Percentiles rank a stretch among this genome's conserved stretches.
Evolutionary conservation across 2,888 invertebrate genomes (phyloP).

Genomic region (Apotomis turbidana): DNA sequence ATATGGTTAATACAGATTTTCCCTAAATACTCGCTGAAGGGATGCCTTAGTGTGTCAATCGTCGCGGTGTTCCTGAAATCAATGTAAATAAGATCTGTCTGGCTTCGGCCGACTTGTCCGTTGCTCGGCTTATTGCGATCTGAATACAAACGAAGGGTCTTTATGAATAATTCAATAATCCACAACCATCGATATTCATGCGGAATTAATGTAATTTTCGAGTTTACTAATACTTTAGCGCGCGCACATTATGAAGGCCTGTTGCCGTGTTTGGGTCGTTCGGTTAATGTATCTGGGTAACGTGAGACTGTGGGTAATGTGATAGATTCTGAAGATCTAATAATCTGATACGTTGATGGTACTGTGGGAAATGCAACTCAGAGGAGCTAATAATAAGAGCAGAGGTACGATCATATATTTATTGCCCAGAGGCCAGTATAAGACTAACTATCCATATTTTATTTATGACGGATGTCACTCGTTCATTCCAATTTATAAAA

Average conservation of each 20-base stretch:
- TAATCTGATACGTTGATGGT: no score
- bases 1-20: background rate
- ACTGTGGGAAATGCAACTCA: no score
- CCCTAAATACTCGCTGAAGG: background rate
- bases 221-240: constrained; percentile 43
- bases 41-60: constrained; percentile 19
- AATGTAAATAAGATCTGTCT: constrained; percentile 47
- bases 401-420: no score
- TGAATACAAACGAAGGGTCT: constrained; percentile 59
- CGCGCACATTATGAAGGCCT: constrained; percentile 23
- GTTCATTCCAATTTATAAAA: no score
- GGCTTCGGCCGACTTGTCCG: constrained; percentile 47
- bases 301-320: background rate
- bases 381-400: no score
- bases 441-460: no score
- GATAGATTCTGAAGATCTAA: no score
- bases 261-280: constrained; percentile 4
- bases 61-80: constrained; percentile 38
- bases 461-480: no score
- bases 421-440: no score
- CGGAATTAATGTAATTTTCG: constrained; percentile 50
- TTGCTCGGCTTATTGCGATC: constrained; percentile 52
- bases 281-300: constrained; percentile 20
- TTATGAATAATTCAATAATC: constrained; percentile 62
- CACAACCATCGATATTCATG: constrained; percentile 64